These are phyloP conservation scores for Notiomystis cincta DNA, from an alignment of 2,113 vertebrate genomes.

Conservation along the genomic window DNA sequence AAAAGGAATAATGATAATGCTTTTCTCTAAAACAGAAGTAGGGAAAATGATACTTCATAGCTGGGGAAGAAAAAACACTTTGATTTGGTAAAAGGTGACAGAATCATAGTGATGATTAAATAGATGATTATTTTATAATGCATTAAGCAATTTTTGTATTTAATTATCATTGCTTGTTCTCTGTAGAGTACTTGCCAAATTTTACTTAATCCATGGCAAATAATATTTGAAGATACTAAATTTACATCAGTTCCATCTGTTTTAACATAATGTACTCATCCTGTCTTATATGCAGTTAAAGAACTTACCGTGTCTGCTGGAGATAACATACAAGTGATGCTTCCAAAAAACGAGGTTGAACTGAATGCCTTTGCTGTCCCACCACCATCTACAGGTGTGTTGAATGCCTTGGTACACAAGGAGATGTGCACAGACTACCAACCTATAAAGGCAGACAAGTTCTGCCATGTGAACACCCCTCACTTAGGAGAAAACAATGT, in stretches of 20 bases:
- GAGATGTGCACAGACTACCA: not conserved
- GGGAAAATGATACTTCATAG: not conserved
- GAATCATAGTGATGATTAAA: not conserved
- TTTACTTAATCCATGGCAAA: not conserved
- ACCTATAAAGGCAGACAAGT: not conserved
- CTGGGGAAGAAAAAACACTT: not conserved
- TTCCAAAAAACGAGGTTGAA: constrained; percentile 69
- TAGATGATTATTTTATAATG: not conserved
- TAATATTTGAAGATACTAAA: not conserved
- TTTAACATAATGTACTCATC: not conserved
- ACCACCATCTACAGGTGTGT: constrained; percentile 67
- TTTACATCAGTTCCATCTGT: not conserved
- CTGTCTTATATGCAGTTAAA: constrained; percentile 51
- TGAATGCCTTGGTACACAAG: not conserved
- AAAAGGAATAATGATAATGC: not conserved
- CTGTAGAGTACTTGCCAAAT: not conserved
- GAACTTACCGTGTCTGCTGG: constrained; percentile 70
- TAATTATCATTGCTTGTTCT: not conserved
- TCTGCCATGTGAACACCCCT: not conserved
- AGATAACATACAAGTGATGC: constrained; percentile 63
- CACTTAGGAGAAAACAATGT: not conserved
- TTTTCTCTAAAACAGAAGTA: not conserved
- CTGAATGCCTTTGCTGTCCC: constrained; percentile 67
- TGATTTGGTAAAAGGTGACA: not conserved
- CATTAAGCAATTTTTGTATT: not conserved